Percentiles rank a stretch among this genome's conserved stretches.
phyloP scores from a whole-genome alignment of 1,140 invertebrate genomes.

The Proales similis region DNA sequence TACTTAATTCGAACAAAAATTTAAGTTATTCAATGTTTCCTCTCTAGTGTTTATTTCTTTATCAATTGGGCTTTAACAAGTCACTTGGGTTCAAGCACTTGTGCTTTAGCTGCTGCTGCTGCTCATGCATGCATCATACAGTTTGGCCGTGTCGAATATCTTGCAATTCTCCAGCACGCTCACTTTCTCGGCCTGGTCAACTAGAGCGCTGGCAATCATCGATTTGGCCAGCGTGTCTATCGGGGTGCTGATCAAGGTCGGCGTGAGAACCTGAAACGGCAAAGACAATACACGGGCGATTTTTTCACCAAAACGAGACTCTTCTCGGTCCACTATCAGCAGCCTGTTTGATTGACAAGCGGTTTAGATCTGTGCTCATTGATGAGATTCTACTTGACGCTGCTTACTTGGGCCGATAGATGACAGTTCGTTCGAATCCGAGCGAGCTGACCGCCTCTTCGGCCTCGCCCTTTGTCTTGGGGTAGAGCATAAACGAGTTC shows the following conservation, averaged over 20 bases:
- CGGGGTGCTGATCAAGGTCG: conserved; percentile 47
- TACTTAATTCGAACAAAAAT: too few species aligned
- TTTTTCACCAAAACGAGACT: conserved; percentile 44
- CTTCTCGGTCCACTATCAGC: conserved; percentile 45
- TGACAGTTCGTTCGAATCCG: conserved; percentile 36
- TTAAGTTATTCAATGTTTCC: too few species aligned
- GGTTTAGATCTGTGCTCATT: too few species aligned
- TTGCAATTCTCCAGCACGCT: conserved; percentile 46
- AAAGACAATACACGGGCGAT: conserved; percentile 43
- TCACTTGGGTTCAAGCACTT: too few species aligned
- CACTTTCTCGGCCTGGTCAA: conserved; percentile 38
- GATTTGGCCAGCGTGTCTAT: conserved; percentile 44
- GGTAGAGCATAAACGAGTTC: conserved; percentile 49
- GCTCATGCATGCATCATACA: conserved; percentile 8
- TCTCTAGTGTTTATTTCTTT: too few species aligned
- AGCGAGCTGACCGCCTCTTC: conserved; percentile 37
- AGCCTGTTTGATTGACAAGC: too few species aligned
- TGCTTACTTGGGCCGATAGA: conserved; percentile 39
- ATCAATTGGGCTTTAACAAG: too few species aligned
- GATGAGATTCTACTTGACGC: too few species aligned
- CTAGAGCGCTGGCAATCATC: conserved; percentile 45
- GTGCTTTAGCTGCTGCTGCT: too few species aligned
- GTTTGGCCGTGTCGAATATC: conserved; percentile 7
- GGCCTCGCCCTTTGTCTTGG: conserved; percentile 43
- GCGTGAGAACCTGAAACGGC: conserved; percentile 45